phyloP scores from a whole-genome alignment of 2,797 vertebrate genomes.

The Lepidocolaptes lacrymiger region DNA sequence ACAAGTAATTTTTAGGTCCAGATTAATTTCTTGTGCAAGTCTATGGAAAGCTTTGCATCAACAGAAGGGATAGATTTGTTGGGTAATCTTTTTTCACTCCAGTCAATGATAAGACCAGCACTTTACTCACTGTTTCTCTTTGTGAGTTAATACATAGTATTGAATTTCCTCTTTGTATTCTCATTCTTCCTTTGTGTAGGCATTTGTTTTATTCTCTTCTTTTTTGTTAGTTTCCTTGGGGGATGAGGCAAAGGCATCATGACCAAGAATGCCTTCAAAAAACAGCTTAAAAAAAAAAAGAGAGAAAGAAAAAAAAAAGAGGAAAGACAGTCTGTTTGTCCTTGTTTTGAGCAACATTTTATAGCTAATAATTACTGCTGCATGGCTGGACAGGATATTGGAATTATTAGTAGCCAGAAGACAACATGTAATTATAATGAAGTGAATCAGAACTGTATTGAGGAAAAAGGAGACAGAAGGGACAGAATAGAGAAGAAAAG shows the following conservation, averaged over 20 bases:
- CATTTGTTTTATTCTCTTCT: background rate
- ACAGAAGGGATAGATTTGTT: background rate
- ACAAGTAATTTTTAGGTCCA: background rate
- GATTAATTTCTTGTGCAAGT: background rate
- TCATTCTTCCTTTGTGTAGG: background rate
- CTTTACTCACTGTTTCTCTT: background rate
- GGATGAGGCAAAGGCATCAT: background rate
- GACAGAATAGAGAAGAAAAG: background rate
- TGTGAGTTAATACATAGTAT: constrained; percentile 1
- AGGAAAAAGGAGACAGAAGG: background rate
- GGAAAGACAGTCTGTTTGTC: background rate
- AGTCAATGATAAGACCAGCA: constrained; percentile 1
- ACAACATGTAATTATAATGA: background rate
- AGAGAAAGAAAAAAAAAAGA: background rate
- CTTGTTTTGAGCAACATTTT: background rate
- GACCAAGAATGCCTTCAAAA: background rate
- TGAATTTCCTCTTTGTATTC: constrained; percentile 3
- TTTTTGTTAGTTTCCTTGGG: background rate
- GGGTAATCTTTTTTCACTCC: constrained; percentile 14
- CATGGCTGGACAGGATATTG: background rate
- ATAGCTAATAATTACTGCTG: background rate
- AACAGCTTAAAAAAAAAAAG: background rate
- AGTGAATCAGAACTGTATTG: background rate
- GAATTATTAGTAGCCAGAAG: background rate
- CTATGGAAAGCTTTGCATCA: background rate